Percentiles rank a stretch among this genome's conserved stretches.
These are phyloP conservation scores for Argyresthia goedartella DNA, from an alignment of 2,888 invertebrate genomes.

Conservation along the genomic window DNA sequence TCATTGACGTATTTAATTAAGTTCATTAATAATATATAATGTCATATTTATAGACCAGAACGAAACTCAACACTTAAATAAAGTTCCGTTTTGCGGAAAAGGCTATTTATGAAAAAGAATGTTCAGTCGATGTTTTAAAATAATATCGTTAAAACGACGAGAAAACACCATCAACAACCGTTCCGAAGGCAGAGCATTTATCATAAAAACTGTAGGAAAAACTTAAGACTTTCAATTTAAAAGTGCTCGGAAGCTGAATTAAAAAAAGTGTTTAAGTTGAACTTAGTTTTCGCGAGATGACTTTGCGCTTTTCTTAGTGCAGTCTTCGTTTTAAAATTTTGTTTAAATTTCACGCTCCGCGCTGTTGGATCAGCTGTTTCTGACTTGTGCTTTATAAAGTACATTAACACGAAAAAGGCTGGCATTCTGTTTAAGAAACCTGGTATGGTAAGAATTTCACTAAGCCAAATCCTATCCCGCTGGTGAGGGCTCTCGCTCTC, in stretches of 20 bases:
- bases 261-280: conserved; percentile 19
- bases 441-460: too few species aligned
- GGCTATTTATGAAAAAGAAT: too few species aligned
- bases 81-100: too few species aligned
- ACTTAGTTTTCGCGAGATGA: conserved; percentile 14
- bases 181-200: conserved; percentile 10
- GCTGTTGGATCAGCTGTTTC: neutral
- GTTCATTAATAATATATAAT: too few species aligned
- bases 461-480: too few species aligned
- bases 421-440: too few species aligned
- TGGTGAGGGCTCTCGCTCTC: too few species aligned
- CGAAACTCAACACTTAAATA: too few species aligned
- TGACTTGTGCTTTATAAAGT: conserved; percentile 4
- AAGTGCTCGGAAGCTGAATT: conserved; percentile 12
- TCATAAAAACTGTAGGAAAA: conserved; percentile 18
- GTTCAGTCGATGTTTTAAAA: neutral
- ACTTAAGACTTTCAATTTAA: conserved; percentile 22
- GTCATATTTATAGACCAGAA: too few species aligned
- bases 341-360: conserved; percentile 6
- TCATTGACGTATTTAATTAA: too few species aligned
- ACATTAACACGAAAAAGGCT: too few species aligned
- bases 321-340: conserved; percentile 12
- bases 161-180: conserved; percentile 4
- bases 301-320: conserved; percentile 17
- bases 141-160: neutral